Base-by-base conservation (phyloP, 2,888 invertebrate genomes). In the Caenorhabditis uteleia region DNA sequence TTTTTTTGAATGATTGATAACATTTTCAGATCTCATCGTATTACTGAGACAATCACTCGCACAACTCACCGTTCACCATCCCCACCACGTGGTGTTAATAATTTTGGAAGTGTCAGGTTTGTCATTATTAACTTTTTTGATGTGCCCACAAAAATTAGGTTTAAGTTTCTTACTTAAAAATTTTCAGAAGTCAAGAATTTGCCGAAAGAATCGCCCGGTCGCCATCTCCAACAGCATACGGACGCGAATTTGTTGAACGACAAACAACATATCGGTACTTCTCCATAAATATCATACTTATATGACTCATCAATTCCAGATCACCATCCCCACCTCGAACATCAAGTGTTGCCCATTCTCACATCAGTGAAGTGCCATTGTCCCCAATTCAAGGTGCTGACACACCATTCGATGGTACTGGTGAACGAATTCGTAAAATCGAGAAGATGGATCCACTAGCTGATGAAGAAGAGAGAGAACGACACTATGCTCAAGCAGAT, bases 371-470 rank as follows among this genome's bases (percentile, higher is more conserved):
- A 34, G 46, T 40, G 4, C 59, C 65, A 51, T 33, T 59, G 3
- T 65, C 65, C 29, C 55, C 53, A 31, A 49, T 54, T 18, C 56
- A 59, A 43, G 57, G 57, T 20, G 33, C 43, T 51, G 60, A 60
- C 38, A 50, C 67, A 40, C 67, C 70, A 21, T 68, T 66, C 23
- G 70, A 68, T 2, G 45, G 40, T 7, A 27, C 20, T 36, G 55
- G 56, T 18, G 73, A 68, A 46, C 25, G 68, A 45, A 33, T 67
- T 6, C 56, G 56, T n/a, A 58, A 57, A 39, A 57, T 75, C 33
- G 75, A 75, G 51, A 58, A 46, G 47, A 60, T 75, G 23, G 75
- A 75, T 50, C 75, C 75, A 12, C 20, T 74, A 8, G 68, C 62
- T 12, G 72, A 71, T n/a, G 74, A 75, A 48, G 65, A 60, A 8